These are phyloP conservation scores for Exephanes ischioxanthus DNA, from an alignment of 2,888 invertebrate species.

Conservation along the genomic window DNA sequence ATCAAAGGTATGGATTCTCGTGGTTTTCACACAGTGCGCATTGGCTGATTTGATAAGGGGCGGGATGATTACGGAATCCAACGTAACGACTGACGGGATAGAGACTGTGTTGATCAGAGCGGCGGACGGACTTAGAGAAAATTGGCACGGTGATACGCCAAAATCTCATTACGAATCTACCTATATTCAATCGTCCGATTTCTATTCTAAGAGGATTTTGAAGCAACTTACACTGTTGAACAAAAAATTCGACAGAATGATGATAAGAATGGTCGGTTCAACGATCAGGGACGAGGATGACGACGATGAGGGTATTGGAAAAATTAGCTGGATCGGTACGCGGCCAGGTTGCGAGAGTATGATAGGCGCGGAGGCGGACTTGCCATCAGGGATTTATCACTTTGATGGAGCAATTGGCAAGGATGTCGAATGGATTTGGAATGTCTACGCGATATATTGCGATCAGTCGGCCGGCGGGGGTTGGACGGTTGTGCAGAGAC, in stretches of 20 bases:
- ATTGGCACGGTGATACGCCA: conserved; percentile 42
- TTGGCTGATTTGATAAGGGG: not conserved
- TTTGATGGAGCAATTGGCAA: conserved; percentile 71
- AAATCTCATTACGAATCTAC: conserved; percentile 32
- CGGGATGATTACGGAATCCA: not conserved
- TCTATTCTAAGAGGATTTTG: conserved; percentile 54
- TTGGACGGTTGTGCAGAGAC: conserved; percentile 87
- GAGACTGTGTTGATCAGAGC: not conserved
- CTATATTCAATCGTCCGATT: conserved; percentile 35
- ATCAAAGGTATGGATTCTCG: conserved; percentile 3
- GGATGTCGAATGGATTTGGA: conserved; percentile 77
- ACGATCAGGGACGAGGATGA: conserved; percentile 49
- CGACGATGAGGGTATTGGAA: conserved; percentile 15
- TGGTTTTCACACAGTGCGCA: not conserved
- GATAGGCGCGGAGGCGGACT: conserved; percentile 75
- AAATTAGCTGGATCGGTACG: conserved; percentile 27
- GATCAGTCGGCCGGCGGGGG: conserved; percentile 85
- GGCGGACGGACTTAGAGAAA: not conserved
- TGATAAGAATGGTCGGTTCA: conserved; percentile 59
- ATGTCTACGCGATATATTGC: conserved; percentile 85
- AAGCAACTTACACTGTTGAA: conserved; percentile 52
- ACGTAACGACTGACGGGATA: not conserved
- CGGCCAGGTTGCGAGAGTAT: conserved; percentile 83
- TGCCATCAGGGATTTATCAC: conserved; percentile 84
- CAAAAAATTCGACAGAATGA: conserved; percentile 58